phyloP scores from a whole-genome alignment of 2,113 vertebrate species.

The Gambusia affinis region DNA sequence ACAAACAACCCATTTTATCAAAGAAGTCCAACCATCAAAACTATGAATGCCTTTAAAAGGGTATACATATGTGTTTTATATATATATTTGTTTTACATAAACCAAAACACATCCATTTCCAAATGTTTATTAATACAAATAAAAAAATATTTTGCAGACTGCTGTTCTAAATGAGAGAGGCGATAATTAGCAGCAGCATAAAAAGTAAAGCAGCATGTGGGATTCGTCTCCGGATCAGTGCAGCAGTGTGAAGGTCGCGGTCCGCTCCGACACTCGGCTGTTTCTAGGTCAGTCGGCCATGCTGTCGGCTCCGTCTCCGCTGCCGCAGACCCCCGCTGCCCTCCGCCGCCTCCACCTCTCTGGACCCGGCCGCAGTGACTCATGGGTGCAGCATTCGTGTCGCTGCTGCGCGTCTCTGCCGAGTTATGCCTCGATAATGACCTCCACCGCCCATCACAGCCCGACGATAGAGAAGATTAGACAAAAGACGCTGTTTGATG shows the following conservation, averaged over 20 bases:
- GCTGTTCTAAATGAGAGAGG: too few relatives aligned
- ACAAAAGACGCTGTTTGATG: constrained; percentile 27
- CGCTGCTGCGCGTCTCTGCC: neutral
- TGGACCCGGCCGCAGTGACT: constrained; percentile 26
- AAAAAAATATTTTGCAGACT: neutral
- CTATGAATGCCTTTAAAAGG: neutral
- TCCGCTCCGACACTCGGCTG: constrained; percentile 44
- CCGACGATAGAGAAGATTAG: constrained; percentile 42
- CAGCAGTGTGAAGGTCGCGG: constrained; percentile 63
- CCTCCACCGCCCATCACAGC: constrained; percentile 45
- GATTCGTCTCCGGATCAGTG: constrained; percentile 11
- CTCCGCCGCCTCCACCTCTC: neutral
- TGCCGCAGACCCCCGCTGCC: constrained; percentile 40
- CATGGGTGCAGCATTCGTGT: neutral
- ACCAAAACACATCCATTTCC: neutral
- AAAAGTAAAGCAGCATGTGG: neutral
- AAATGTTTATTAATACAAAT: neutral
- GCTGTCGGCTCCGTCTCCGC: constrained; percentile 60
- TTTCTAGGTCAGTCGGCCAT: constrained; percentile 78
- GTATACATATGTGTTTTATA: too few relatives aligned
- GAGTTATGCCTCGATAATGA: constrained; percentile 25
- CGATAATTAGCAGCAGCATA: neutral
- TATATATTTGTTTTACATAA: neutral
- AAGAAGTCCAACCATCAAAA: constrained; percentile 18
- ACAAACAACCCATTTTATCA: constrained; percentile 32